Evolutionary conservation across 2,797 vertebrate species (phyloP), one percentile per base, ranked within the genome.

Genomic region (Psittacula echo): DNA sequence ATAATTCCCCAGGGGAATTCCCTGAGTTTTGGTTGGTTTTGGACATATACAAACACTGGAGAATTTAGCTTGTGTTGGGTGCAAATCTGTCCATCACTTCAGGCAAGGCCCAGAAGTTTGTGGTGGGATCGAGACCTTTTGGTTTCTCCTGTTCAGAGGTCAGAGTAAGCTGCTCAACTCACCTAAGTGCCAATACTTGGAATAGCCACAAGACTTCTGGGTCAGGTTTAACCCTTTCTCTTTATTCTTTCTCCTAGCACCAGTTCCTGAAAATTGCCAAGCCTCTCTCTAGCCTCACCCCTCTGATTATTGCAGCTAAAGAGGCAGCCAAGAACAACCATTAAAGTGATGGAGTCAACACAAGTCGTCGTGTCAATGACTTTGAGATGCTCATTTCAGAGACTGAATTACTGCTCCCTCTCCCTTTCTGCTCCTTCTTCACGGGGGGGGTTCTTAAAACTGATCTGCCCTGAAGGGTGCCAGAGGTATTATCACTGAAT

Each of bases 251-350:
- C 56, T 80, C 84, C 62, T 96, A 99, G 99, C 99, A 99, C 96
- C 99, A 99, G 89, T 99, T 99, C 94, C 98, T 99, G 97, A 99
- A 99, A 97, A 98, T 99, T 93, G 99, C 99, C 48, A 99, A 99
- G 95, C 99, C 99, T 15, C 98, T 99, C 1, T 99, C 99, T 92
- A 99, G 99, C 92, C 99, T 99, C 88, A 99, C 99, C 41, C 99
- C 99, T 64, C 98, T 99, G 95, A 99, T 99, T 30, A 87, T 99
- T 68, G 99, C 99, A 18, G 99, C 99, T 24, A 99, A 99, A 97
- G 99, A 99, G 89, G 99, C 99, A 3, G 98, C 99, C 42, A 99
- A 99, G 97, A 99, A 98, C 98, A 99, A 98, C 98, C 99, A 98
- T 93, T 99, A 98, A 94, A 65, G 66, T 11, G n/a, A 47, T 17